These are phyloP conservation scores for Falco cherrug DNA, from an alignment of 2,797 vertebrate genomes.

Conservation along the genomic window DNA sequence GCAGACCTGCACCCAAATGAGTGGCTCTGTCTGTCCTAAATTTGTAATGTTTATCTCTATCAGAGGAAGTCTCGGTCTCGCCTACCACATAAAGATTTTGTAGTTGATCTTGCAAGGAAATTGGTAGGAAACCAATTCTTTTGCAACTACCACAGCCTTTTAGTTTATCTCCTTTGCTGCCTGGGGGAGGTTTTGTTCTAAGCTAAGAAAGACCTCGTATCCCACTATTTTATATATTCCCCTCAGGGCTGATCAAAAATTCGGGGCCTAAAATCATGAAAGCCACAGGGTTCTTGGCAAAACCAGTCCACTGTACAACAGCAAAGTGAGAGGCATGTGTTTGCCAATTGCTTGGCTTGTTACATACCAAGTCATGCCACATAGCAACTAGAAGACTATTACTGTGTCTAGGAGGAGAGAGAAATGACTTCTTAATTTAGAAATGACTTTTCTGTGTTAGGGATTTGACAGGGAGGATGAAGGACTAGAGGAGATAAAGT, in stretches of 20 bases:
- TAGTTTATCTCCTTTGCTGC: background rate
- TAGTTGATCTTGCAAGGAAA: background rate
- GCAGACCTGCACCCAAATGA: background rate
- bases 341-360: background rate
- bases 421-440: constrained; percentile 61
- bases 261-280: background rate
- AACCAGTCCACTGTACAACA: background rate
- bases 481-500: constrained; percentile 45
- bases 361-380: background rate
- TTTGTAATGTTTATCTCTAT: background rate
- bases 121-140: background rate
- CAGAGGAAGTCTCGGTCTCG: background rate
- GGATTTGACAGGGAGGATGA: constrained; percentile 42
- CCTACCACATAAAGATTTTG: background rate
- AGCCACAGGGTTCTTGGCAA: background rate
- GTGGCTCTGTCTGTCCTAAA: background rate
- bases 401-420: constrained; percentile 29
- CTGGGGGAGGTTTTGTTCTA: background rate
- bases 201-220: background rate
- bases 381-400: constrained; percentile 18
- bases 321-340: background rate
- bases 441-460: constrained; percentile 42
- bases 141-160: background rate
- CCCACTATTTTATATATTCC: background rate
- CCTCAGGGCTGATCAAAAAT: background rate